Evolutionary conservation across 2,797 vertebrate genomes (phyloP), one percentile per base, ranked within the genome.

Genomic region (Orientallactaga sibirica): DNA sequence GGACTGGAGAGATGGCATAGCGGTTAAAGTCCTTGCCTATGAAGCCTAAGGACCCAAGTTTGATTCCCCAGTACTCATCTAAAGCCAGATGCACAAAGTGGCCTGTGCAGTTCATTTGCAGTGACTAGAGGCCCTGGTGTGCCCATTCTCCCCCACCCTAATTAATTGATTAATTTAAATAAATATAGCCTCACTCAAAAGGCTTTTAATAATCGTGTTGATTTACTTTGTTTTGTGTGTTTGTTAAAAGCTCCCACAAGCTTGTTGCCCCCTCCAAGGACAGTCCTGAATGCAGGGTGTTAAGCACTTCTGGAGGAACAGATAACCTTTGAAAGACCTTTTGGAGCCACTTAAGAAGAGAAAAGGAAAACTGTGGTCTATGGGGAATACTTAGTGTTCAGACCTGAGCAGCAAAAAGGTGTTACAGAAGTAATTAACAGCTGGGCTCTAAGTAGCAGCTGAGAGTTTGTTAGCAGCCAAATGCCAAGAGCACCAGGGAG

Each of bases 251-350:
- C 22, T 5, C 16, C 52, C 20, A 29, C 80, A 29, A 9, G 27
- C n/a, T 77, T 27, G 71, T 20, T 8, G 0, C 73, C 3, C n/a
- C 20, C 71, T 85, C 43, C 58, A 33, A 70, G 84, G 75, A 61
- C 76, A 58, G 14, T 15, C 41, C 18, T n/a, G 37, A 41, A 7
- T n/a, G 5, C 67, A 55, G n/a, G 19, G 75, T 77, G 76, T 87
- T 29, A 14, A 48, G 25, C 24, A n/a, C 76, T 22, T 92, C 70
- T 80, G 52, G 84, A 78, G 29, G 6, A 48, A 66, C n/a, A 86
- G 88, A 81, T 79, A 88, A 77, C 81, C 82, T 87, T 66, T n/a
- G n/a, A 91, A 62, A 80, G 64, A 61, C 82, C 77, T 87, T 94
- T 79, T 0, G 0, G 55, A 88, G 67, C 25, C 64, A 22, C 70